Percentiles rank a stretch among this genome's conserved stretches.
phyloP scores from a whole-genome alignment of 2,888 invertebrate genomes.

The Abrostola triplasia region DNA sequence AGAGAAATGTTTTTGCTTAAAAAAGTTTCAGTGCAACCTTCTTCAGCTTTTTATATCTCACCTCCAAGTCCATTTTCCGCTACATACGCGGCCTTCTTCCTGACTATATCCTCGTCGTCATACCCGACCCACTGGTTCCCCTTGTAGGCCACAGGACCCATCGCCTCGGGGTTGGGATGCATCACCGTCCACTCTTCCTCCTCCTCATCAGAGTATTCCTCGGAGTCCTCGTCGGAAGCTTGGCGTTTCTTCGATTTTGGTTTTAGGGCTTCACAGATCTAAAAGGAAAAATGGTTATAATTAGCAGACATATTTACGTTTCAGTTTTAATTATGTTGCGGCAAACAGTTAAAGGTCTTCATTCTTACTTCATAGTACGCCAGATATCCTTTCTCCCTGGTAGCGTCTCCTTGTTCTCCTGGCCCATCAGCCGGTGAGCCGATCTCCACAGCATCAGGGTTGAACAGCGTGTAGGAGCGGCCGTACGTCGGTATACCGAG shows the following conservation, averaged over 20 bases:
- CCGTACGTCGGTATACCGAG: slow-evolving; percentile 97
- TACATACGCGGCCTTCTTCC: slow-evolving; percentile 95
- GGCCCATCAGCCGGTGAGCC: slow-evolving; percentile 97
- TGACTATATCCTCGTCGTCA: slow-evolving; percentile 95
- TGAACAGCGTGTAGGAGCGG: slow-evolving; percentile 95
- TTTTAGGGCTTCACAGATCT: slow-evolving; percentile 95
- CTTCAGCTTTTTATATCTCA: no score
- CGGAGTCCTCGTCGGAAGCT: slow-evolving; percentile 71
- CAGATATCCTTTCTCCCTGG: slow-evolving; percentile 96
- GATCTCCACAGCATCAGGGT: slow-evolving; percentile 94
- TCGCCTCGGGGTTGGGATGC: slow-evolving; percentile 93
- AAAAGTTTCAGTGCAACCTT: no score
- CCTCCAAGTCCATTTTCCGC: slow-evolving; percentile 95
- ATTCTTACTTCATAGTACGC: slow-evolving; percentile 95
- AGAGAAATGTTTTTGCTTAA: no score
- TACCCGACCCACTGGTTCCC: slow-evolving; percentile 98
- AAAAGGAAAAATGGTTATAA: neutral
- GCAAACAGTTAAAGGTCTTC: no score
- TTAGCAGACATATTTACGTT: neutral
- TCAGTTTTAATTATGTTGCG: no score
- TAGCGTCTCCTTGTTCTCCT: slow-evolving; percentile 96
- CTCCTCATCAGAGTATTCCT: slow-evolving; percentile 86
- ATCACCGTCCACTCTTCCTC: slow-evolving; percentile 92
- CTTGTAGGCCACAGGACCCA: slow-evolving; percentile 95
- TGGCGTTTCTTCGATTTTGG: slow-evolving; percentile 75